These are phyloP conservation scores for Pterocles gutturalis DNA, from an alignment of 2,113 vertebrate genomes.

Conservation along the genomic window DNA sequence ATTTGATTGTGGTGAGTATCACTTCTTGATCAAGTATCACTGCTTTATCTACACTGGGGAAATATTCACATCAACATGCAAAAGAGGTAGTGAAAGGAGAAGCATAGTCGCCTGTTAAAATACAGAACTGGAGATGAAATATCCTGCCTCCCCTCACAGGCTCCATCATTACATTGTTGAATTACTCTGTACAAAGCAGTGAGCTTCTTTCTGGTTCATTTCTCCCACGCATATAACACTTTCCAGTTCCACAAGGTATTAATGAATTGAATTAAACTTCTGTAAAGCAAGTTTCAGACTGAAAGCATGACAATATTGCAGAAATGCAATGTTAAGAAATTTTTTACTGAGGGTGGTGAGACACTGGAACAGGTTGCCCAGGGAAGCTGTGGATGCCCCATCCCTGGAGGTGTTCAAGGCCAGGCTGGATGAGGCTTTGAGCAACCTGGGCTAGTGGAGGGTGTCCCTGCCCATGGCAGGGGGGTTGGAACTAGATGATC, in stretches of 20 bases:
- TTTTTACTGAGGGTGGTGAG: no score
- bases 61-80: neutral
- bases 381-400: no score
- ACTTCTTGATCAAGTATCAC: neutral
- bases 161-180: neutral
- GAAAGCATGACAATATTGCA: neutral
- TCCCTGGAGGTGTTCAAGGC: no score
- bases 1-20: neutral
- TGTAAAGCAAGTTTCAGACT: neutral
- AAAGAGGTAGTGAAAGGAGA: constrained; percentile 2
- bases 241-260: neutral
- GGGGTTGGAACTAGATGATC: no score
- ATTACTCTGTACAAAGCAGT: neutral
- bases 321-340: neutral
- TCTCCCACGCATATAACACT: fast-evolving
- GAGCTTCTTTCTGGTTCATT: neutral
- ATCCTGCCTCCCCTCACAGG: neutral
- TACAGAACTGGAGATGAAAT: neutral
- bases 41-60: neutral
- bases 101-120: neutral
- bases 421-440: no score
- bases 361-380: no score
- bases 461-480: no score
- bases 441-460: no score
- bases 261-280: neutral